Evolutionary conservation across 2,797 vertebrate genomes (phyloP).

Genomic region (Bovichtus variegatus): DNA sequence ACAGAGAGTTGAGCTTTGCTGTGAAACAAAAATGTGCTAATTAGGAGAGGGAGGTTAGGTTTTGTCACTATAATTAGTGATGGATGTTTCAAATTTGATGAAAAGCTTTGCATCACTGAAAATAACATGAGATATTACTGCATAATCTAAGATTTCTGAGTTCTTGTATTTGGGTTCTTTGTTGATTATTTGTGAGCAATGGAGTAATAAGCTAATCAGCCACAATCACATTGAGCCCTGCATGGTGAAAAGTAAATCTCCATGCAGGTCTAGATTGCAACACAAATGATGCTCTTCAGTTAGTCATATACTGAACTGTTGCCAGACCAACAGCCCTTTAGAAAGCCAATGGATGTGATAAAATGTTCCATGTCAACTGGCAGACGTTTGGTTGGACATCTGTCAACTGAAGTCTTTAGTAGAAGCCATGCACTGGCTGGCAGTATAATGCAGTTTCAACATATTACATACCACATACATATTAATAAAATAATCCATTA

Average conservation of each 20-base stretch:
- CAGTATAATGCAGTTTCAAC: background rate
- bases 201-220: slow-evolving; percentile 44
- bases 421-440: slow-evolving; percentile 2
- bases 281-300: slow-evolving; percentile 23
- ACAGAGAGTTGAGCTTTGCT: slow-evolving; percentile 24
- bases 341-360: background rate
- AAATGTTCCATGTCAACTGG: background rate
- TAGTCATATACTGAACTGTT: slow-evolving; percentile 16
- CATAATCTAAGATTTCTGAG: slow-evolving; percentile 11
- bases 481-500: background rate
- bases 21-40: slow-evolving; percentile 3
- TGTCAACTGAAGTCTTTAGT: slow-evolving; percentile 4
- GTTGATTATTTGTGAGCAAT: slow-evolving; percentile 41
- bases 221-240: slow-evolving; percentile 39
- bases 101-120: slow-evolving; percentile 33
- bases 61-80: slow-evolving; percentile 18
- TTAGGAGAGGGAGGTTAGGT: slow-evolving; percentile 18
- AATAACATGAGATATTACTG: slow-evolving; percentile 7
- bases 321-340: slow-evolving; percentile 1
- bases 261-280: slow-evolving; percentile 18
- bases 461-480: background rate
- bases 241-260: slow-evolving; percentile 38
- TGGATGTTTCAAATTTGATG: slow-evolving; percentile 28
- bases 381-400: background rate
- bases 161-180: slow-evolving; percentile 27